These are phyloP conservation scores for Anthonomus grandis DNA, from an alignment of 1,140 invertebrate genomes.

Conservation along the genomic window DNA sequence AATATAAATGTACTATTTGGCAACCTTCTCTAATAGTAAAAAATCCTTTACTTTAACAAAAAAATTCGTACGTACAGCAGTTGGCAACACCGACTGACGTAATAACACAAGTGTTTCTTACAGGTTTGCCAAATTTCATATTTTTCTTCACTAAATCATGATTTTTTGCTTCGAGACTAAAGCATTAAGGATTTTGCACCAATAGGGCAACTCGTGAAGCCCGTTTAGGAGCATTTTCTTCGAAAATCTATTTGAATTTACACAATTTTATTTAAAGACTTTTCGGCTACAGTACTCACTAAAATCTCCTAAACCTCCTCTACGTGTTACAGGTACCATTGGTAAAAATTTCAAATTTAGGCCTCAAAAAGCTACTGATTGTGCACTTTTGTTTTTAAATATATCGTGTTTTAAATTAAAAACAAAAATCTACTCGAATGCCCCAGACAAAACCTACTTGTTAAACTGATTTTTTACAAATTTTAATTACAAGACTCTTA, in stretches of 20 bases:
- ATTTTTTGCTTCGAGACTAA: no score
- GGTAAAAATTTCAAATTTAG: constrained; percentile 27
- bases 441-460: constrained; percentile 1
- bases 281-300: not conserved
- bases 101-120: no score
- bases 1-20: no score
- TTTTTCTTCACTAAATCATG: no score
- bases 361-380: constrained; percentile 47
- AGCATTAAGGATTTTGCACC: no score
- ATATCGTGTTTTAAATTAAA: constrained; percentile 3
- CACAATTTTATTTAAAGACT: no score
- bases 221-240: not conserved
- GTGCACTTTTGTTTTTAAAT: constrained; percentile 32
- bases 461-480: constrained; percentile 20
- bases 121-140: no score
- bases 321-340: constrained; percentile 20
- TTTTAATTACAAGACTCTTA: constrained; percentile 7
- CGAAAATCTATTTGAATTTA: not conserved
- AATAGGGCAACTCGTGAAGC: no score
- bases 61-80: no score
- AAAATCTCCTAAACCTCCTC: not conserved
- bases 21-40: no score
- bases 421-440: constrained; percentile 8
- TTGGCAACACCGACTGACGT: no score
- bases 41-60: no score